Evolutionary conservation across 2,797 vertebrate genomes (phyloP).

Genomic region (Sciurus carolinensis): DNA sequence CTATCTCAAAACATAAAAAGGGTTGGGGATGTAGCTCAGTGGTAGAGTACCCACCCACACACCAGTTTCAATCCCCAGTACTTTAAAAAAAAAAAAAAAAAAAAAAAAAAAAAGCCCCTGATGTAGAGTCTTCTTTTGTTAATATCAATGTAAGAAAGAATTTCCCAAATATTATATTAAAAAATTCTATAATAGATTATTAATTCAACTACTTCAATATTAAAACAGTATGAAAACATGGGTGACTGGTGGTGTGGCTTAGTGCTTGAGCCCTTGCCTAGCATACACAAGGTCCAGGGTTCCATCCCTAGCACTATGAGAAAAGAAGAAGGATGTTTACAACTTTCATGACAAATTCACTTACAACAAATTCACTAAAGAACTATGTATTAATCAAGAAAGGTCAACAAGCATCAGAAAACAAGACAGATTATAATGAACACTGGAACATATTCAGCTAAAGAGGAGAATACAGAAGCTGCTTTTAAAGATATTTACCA

Average conservation of each 20-base stretch:
- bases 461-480: neutral
- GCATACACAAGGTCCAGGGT: neutral
- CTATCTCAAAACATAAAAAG: too few species aligned
- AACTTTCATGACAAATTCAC: neutral
- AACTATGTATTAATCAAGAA: neutral
- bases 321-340: neutral
- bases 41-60: too few species aligned
- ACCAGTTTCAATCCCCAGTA: neutral
- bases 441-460: neutral
- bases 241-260: neutral
- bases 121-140: neutral
- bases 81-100: neutral
- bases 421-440: neutral
- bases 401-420: neutral
- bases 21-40: too few species aligned
- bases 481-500: neutral
- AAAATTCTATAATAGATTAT: neutral
- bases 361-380: too few species aligned
- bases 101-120: neutral
- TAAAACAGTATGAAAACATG: conserved; percentile 26
- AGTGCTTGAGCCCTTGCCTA: neutral
- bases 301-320: neutral
- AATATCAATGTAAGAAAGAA: neutral
- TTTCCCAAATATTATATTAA: neutral
- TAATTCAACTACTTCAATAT: neutral